Evolutionary conservation across 1,140 invertebrate species (phyloP).

Genomic region (Atopsyche davidsoni): DNA sequence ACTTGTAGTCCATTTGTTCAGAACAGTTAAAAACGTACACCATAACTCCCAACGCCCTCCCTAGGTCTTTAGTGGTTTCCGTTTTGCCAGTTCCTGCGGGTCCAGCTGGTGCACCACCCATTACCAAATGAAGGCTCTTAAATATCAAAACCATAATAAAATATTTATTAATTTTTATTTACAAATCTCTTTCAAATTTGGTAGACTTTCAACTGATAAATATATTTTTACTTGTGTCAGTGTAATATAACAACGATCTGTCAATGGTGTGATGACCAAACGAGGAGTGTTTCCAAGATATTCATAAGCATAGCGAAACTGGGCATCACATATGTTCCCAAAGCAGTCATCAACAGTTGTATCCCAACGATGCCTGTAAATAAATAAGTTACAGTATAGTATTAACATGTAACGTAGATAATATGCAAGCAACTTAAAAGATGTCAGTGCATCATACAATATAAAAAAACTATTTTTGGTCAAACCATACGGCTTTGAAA

Average conservation of each 20-base stretch:
- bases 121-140: constrained; percentile 79
- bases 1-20: constrained; percentile 95
- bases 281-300: constrained; percentile 86
- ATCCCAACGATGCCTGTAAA: constrained; percentile 72
- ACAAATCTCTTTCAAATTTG: no score
- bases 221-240: constrained; percentile 63
- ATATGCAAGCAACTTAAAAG: no score
- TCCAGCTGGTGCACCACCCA: constrained; percentile 88
- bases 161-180: no score
- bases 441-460: no score
- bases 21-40: constrained; percentile 96
- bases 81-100: constrained; percentile 86
- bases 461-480: no score
- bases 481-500: no score
- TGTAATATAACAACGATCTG: constrained; percentile 88
- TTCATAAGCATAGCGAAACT: constrained; percentile 88
- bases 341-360: constrained; percentile 75
- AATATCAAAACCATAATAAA: constrained; percentile 17
- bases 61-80: constrained; percentile 90
- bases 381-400: constrained; percentile 1
- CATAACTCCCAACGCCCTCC: constrained; percentile 85
- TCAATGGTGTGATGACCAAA: constrained; percentile 83
- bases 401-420: not conserved
- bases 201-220: no score
- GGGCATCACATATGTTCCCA: constrained; percentile 89